Evolutionary conservation across 2,113 vertebrate genomes (phyloP).

Genomic region (Theristicus caerulescens): DNA sequence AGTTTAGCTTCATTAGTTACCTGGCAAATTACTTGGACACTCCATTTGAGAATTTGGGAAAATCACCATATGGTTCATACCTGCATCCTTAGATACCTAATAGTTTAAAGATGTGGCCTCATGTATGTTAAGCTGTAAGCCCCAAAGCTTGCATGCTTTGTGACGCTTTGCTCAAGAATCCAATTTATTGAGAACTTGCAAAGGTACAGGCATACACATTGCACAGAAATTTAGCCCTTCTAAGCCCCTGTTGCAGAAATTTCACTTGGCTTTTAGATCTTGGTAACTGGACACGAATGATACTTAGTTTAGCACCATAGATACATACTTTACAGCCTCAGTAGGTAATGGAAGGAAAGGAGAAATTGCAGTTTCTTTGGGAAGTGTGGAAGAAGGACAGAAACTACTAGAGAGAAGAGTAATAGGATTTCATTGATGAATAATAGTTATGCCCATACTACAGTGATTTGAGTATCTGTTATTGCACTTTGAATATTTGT

Average conservation of each 20-base stretch:
- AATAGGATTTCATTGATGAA: neutral
- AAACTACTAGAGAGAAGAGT: neutral
- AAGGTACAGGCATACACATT: neutral
- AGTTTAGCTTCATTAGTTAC: neutral
- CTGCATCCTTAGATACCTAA: neutral
- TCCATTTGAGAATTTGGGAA: neutral
- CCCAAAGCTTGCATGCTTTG: neutral
- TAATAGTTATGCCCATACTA: neutral
- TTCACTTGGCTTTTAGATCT: neutral
- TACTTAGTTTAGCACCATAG: neutral
- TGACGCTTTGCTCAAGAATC: neutral
- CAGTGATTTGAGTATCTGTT: neutral
- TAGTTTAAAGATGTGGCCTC: neutral
- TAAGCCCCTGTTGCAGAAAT: neutral
- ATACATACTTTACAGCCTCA: neutral
- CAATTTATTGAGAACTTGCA: neutral
- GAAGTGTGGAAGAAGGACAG: neutral
- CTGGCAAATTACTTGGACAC: neutral
- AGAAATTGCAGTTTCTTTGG: neutral
- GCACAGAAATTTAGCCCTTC: neutral
- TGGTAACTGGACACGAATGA: neutral
- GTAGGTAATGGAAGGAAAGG: neutral
- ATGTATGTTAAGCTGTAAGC: neutral
- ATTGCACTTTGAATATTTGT: neutral
- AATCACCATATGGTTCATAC: neutral